Conservation (phyloP, 2,797 vertebrate species). For the Ctenosaura bakeri region DNA sequence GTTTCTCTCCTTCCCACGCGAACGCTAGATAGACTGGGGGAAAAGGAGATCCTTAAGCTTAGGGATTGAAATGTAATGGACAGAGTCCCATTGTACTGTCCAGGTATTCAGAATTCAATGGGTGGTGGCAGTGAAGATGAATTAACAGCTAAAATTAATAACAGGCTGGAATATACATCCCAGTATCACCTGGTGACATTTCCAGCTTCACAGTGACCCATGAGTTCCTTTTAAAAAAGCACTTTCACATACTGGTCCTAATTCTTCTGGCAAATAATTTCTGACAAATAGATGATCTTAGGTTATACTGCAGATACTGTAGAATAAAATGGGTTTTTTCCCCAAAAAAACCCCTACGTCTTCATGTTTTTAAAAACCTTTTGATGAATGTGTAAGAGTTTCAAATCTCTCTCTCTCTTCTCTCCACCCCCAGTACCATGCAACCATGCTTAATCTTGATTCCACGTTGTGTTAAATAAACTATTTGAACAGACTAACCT, state of each 20-base stretch:
- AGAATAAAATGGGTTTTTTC: not conserved
- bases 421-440: not conserved
- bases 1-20: no score
- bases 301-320: not conserved
- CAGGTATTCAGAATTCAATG: no score
- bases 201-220: no score
- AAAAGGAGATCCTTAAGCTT: no score
- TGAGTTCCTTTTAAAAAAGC: not conserved
- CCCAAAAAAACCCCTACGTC: not conserved
- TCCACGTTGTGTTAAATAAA: not conserved
- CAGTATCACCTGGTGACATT: no score
- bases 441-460: not conserved
- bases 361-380: not conserved
- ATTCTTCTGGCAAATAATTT: not conserved
- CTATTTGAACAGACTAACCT: constrained; percentile 81
- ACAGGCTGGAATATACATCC: no score
- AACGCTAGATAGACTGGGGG: no score
- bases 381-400: no score
- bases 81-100: no score
- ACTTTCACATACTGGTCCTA: not conserved
- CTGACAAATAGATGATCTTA: not conserved
- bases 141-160: no score
- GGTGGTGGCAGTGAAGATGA: no score
- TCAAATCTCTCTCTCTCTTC: not conserved
- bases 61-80: no score